Conservation (phyloP, 1,140 invertebrate genomes). For the Metaphire vulgaris region DNA sequence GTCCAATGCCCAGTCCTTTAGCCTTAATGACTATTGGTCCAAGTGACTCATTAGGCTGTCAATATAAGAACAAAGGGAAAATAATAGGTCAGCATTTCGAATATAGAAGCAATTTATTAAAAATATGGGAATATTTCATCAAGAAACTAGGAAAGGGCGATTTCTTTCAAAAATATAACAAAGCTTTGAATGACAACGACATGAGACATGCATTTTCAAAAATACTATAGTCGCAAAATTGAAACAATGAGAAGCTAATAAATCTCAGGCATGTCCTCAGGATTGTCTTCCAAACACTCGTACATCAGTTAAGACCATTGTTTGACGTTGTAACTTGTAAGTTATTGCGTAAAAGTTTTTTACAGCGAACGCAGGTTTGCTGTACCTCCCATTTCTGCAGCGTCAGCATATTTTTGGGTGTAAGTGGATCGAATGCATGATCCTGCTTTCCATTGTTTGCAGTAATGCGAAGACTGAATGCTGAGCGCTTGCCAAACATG, state of each 20-base stretch:
- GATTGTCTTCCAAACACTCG: too few species aligned
- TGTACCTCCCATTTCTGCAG: not conserved
- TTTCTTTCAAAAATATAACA: not conserved
- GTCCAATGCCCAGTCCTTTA: not conserved
- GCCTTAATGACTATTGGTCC: not conserved
- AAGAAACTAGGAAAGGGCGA: not conserved
- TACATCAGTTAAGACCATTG: too few species aligned
- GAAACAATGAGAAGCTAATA: not conserved
- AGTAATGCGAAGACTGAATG: not conserved
- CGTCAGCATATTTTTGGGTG: not conserved
- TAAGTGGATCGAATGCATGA: not conserved
- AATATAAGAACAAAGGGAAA: not conserved
- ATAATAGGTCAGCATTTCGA: not conserved
- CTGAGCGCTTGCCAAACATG: not conserved
- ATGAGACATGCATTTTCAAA: too few species aligned
- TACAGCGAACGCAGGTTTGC: too few species aligned
- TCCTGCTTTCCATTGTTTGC: not conserved
- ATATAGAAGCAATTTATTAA: not conserved
- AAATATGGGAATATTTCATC: not conserved
- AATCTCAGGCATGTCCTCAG: too few species aligned
- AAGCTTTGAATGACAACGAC: too few species aligned
- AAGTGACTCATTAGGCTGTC: not conserved
- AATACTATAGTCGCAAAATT: too few species aligned
- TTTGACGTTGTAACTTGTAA: too few species aligned
- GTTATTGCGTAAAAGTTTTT: too few species aligned